Evolutionary conservation across 1,140 invertebrate genomes (phyloP).

Genomic region (Zeugodacus cucurbitae): DNA sequence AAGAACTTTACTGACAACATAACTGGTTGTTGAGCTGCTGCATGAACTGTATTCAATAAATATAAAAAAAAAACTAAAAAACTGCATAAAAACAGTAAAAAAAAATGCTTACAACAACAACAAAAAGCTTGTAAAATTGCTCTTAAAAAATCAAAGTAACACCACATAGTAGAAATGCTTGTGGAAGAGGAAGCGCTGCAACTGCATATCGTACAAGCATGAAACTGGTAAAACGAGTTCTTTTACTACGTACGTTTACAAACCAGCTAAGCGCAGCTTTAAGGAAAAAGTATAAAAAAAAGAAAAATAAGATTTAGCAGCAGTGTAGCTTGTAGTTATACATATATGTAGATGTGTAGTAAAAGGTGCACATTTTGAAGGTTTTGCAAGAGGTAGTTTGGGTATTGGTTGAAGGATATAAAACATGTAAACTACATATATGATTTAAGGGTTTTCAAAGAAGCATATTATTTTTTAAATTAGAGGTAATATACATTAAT

Average conservation of each 20-base stretch:
- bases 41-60: not conserved
- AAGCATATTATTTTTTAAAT: too few species aligned
- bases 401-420: not conserved
- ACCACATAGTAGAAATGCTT: slow-evolving; percentile 8
- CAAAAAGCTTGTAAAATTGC: not conserved
- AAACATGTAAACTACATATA: too few species aligned
- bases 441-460: too few species aligned
- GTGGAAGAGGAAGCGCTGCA: slow-evolving; percentile 27
- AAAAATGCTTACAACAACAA: not conserved
- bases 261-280: not conserved
- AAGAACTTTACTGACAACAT: not conserved
- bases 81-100: not conserved
- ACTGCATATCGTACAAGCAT: slow-evolving; percentile 15
- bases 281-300: not conserved
- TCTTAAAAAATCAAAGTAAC: not conserved
- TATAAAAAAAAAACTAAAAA: not conserved
- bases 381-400: not conserved
- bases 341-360: not conserved
- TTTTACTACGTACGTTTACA: not conserved
- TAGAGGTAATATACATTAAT: too few species aligned
- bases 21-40: not conserved
- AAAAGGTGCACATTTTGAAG: not conserved
- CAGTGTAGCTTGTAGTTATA: too few species aligned
- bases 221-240: slow-evolving; percentile 11
- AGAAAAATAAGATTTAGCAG: not conserved